Evolutionary conservation across 2,888 invertebrate species (phyloP), one percentile per base, ranked within the genome.

Genomic region (Aporophyla nigra): DNA sequence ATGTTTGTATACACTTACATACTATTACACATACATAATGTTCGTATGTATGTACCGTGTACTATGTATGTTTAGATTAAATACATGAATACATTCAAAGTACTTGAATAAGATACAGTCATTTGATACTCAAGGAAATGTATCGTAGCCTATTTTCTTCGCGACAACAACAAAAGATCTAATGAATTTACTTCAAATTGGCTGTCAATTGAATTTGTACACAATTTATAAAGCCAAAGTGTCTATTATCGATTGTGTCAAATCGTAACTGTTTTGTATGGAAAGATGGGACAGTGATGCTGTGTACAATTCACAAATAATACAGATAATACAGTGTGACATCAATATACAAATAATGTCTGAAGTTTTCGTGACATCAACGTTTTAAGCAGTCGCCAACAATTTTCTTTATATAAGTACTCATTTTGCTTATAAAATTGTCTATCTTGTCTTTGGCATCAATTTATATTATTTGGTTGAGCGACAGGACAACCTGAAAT

Each of bases 121-220:
- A 73, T 46, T 46, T 27, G 16, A 53, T 33, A 71, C 12, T 46
- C 33, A 21, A 40, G 9, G 1, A 53, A 33, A 21, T 10, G 19
- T 54, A 24, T 14, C 61, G 21, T 19, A 6, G 3, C 43, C 24
- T 1, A 27, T 49, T 43, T n/a, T 54, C 16, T 33, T 53, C 14
- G 10, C n/a, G 16, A 51, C n/a, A 43, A 43, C 40, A 40, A n/a
- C 7, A 27, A 62, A 16, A 51, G 10, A 77, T 40, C 19, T 24
- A 43, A 24, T 71, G 27, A 71, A 54, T 78, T 73, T 51, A 19
- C 14, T 51, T 43, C 43, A 12, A 65, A 73, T 58, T 79, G 19
- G 14, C 10, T 65, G 63, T 61, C 75, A 75, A 69, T 75, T 62
- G 53, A 74, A 74, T 79, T 79, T 63, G 27, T 27, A 49, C n/a